A percentile compares a stretch with the other conserved stretches of the same genome.
Conservation (phyloP, 2,797 vertebrate genomes). For the Rallus crepitans region DNA sequence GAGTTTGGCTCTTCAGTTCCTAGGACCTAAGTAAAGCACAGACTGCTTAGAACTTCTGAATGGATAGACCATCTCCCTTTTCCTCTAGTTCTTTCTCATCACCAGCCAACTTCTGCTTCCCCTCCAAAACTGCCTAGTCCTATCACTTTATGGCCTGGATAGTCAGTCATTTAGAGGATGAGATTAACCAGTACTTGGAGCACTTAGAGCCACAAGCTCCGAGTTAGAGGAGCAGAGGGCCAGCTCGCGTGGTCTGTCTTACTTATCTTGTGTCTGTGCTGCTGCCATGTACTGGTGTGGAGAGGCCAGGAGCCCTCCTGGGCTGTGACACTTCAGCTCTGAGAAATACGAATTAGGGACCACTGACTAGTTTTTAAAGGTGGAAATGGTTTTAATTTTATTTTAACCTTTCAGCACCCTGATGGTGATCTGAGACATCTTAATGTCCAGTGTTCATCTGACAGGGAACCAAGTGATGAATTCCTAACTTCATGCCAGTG, state of each 20-base stretch:
- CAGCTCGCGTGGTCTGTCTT: fast-evolving
- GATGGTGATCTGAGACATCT: not conserved
- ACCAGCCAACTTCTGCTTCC: not conserved
- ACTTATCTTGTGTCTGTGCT: not conserved
- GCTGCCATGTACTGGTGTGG: fast-evolving
- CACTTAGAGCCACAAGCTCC: not conserved
- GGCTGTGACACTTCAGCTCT: not conserved
- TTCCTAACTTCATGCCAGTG: not conserved
- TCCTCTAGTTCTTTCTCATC: not conserved
- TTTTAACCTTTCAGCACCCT: not conserved
- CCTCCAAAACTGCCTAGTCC: not conserved
- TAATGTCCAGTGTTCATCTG: not conserved
- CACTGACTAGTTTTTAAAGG: not conserved
- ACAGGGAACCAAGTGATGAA: not conserved
- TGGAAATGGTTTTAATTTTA: not conserved
- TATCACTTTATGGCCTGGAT: not conserved
- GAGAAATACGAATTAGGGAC: not conserved
- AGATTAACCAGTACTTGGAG: not conserved
- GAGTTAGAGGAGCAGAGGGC: not conserved
- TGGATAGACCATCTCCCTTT: not conserved
- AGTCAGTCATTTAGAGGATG: not conserved
- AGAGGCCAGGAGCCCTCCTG: not conserved
- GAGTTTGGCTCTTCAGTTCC: not conserved
- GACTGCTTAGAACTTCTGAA: not conserved
- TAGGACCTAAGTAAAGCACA: not conserved